These are phyloP conservation scores for Tetragonula carbonaria DNA, from an alignment of 2,888 invertebrate species.

Conservation along the genomic window DNA sequence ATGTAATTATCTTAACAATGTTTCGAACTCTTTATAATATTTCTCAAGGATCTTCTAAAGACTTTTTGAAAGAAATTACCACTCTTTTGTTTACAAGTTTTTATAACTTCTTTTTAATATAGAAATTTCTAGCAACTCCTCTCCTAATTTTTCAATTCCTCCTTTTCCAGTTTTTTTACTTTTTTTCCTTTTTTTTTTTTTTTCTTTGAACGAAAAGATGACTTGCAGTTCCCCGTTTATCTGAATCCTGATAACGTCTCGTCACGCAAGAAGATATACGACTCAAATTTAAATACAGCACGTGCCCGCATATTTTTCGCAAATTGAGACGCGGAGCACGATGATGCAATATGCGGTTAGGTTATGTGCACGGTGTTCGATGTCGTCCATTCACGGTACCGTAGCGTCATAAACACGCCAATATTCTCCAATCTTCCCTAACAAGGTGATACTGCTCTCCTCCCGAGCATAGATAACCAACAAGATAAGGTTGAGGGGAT, in stretches of 20 bases:
- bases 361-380: not conserved
- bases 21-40: too few relatives aligned
- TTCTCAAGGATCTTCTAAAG: too few relatives aligned
- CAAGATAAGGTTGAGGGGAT: slow-evolving; percentile 7
- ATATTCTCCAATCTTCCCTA: slow-evolving; percentile 75
- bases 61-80: too few relatives aligned
- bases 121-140: too few relatives aligned
- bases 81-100: too few relatives aligned
- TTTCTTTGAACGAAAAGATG: too few relatives aligned
- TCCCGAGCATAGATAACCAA: slow-evolving; percentile 11
- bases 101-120: too few relatives aligned
- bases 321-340: not conserved
- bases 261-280: not conserved
- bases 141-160: too few relatives aligned
- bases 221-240: too few relatives aligned
- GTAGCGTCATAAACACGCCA: slow-evolving; percentile 68
- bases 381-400: slow-evolving; percentile 14
- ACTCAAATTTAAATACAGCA: not conserved
- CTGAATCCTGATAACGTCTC: not conserved
- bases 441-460: slow-evolving; percentile 71
- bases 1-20: too few relatives aligned
- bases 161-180: too few relatives aligned
- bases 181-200: too few relatives aligned
- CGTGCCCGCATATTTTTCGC: not conserved
- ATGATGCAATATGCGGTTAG: not conserved